A percentile compares a stretch with the other conserved stretches of the same genome.
Conservation (phyloP, 2,113 vertebrate species). For the Bubo bubo region DNA sequence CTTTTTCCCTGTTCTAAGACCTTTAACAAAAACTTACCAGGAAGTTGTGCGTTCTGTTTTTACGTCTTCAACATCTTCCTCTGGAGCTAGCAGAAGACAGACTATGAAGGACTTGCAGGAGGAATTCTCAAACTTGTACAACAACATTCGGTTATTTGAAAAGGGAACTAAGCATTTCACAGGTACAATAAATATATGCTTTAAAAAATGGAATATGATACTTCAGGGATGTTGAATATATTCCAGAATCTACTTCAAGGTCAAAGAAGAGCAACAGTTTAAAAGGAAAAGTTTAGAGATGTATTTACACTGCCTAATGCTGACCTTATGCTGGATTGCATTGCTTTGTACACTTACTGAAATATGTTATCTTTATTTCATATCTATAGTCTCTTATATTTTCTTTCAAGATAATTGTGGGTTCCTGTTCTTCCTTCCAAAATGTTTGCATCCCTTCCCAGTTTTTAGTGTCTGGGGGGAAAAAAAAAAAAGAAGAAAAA, state of each 20-base stretch:
- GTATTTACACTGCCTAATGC: background rate
- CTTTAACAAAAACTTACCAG: slow-evolving; percentile 88
- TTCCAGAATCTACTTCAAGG: background rate
- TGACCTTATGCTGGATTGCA: background rate
- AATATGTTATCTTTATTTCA: background rate
- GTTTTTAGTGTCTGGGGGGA: background rate
- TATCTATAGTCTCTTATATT: background rate
- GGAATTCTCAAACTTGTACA: slow-evolving; percentile 90
- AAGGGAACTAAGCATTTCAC: slow-evolving; percentile 89
- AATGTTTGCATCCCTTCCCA: background rate
- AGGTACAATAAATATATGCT: slow-evolving; percentile 71
- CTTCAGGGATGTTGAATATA: background rate
- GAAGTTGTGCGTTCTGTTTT: slow-evolving; percentile 89
- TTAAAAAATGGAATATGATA: background rate
- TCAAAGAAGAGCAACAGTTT: background rate
- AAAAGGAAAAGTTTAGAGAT: background rate
- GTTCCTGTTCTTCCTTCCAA: background rate
- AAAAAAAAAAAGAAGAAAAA: background rate
- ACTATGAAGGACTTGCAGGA: slow-evolving; percentile 94
- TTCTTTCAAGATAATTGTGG: background rate
- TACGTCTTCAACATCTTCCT: slow-evolving; percentile 81
- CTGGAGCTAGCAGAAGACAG: slow-evolving; percentile 85
- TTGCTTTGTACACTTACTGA: background rate
- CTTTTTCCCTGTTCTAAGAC: slow-evolving; percentile 73
- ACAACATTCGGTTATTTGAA: slow-evolving; percentile 92